Base-by-base conservation (phyloP, 2,113 vertebrate genomes). In the Pseudopodoces humilis region DNA sequence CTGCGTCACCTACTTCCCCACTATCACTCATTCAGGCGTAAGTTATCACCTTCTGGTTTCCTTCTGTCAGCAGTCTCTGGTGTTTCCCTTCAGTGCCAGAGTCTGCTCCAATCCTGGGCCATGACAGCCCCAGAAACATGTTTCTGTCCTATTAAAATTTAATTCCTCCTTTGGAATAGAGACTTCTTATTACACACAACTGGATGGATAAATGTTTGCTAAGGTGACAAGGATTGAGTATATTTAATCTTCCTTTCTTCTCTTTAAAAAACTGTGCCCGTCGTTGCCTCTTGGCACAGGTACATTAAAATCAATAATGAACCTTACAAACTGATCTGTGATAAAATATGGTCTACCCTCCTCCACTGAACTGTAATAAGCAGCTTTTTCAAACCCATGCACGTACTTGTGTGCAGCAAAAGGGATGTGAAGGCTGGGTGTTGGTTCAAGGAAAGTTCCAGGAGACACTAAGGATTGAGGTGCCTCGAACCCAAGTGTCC, bases 271-370 rank as follows among this genome's bases (percentile, higher is more conserved):
- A 75, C 85, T 65, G 23, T 56, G 58, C 94, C 85, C 1, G 8
- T 81, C 19, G 16, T 88, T 92, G 88, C 88, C 80, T 92, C 88
- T 92, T 86, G 92, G 86, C 83, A 88, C 56, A 94, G 79, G 93
- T 88, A 88, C 65, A 82, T 96, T 96, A 88, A 96, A 95, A 96
- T 96, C 92, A 95, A 90, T 95, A 95, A 96, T 69, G 85, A 95
- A 81, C 79, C 88, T 93, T 88, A 60, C 80, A 83, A 95, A 88
- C 7, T 2, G 76, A 81, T 92, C 85, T 88, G 44, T 17, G 83
- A 56, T 94, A 82, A 95, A 96, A 95, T 82, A 93, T 62, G 56
- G 62, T 56, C 85, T 83, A 10, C 83, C 79, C 71, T 93, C 83
- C 90, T 88, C 68, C 64, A 90, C 2, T 63, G 79, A 93, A 63